Evolutionary conservation across 1,140 invertebrate genomes (phyloP), one percentile per base, ranked within the genome.

Genomic region (Dendroctonus ponderosae): DNA sequence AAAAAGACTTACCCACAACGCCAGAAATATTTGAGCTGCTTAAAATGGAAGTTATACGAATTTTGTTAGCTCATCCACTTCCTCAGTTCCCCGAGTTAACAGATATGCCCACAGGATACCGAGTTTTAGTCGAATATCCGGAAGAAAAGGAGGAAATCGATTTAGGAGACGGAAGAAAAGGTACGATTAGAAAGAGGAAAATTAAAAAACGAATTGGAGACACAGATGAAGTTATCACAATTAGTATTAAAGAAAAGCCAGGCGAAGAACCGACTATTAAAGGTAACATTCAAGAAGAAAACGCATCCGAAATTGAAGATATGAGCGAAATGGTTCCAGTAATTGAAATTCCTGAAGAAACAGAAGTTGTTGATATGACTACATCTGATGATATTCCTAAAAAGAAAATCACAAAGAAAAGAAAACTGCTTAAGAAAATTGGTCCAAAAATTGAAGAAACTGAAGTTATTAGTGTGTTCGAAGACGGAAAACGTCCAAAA

Each of bases 321-420:
- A 63, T 62, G 56, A 68, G 52, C 41, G 39, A 38, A 7, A 57
- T 70, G 48, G 57, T 60, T 52, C 52, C 71, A n/a, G 44, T 74
- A 9, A 71, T 70, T 51, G 77, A 81, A 66, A 48, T 75, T 42
- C 78, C 78, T 9, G 81, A 83, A 75, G 78, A 81, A 62, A 77
- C 80, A 5, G 76, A 77, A 5, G 72, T 82, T 2, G 78, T 80
- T 7, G 78, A 83, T 67, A 77, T 79, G n/a, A 74, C 71, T 11
- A 78, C 79, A 6, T 73, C 75, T 66, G 74, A 75, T 48, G 78
- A 80, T 3, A 76, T 73, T 40, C 79, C 78, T 0, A 79, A 79
- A 66, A 75, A 74, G 59, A 74, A 73, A 60, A 71, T 75, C 8
- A 74, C 71, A 0, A 78, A 73, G 58, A 76, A 74, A 49, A 70